Evolutionary conservation across 1,140 invertebrate genomes (phyloP).

Genomic region (Aradophagus sp.): DNA sequence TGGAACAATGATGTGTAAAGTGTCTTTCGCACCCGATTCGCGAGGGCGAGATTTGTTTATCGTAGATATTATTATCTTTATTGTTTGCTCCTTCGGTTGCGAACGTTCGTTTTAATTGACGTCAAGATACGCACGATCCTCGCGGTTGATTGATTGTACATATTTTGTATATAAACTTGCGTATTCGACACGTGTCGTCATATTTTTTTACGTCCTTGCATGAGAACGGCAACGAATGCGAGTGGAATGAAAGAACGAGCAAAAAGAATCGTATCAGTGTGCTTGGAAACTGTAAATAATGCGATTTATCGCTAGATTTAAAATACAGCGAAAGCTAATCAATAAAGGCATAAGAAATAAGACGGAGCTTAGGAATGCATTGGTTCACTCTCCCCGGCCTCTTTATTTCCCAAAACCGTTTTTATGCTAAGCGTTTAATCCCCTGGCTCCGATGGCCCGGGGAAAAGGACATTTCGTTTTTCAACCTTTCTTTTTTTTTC

Average conservation of each 20-base stretch:
- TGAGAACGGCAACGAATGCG: constrained; percentile 32
- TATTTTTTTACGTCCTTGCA: constrained; percentile 73
- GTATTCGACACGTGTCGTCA: constrained; percentile 68
- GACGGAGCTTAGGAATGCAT: constrained; percentile 37
- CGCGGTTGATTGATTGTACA: constrained; percentile 62
- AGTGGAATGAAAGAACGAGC: constrained; percentile 7
- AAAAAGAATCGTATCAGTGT: constrained; percentile 28
- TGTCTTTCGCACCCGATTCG: no score
- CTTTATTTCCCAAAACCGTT: constrained; percentile 28
- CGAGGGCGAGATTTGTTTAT: neutral
- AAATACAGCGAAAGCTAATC: constrained; percentile 58
- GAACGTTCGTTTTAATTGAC: constrained; percentile 44
- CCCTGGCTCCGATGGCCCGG: constrained; percentile 1
- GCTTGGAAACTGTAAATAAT: constrained; percentile 54
- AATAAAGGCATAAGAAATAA: constrained; percentile 59
- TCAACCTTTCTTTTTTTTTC: neutral
- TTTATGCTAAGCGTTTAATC: constrained; percentile 47
- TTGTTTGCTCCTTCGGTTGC: constrained; percentile 35
- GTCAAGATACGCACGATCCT: constrained; percentile 27
- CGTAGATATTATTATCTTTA: no score
- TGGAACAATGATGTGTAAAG: no score
- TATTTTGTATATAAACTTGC: constrained; percentile 69
- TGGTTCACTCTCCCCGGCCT: constrained; percentile 24
- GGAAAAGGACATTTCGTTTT: neutral
- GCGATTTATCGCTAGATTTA: constrained; percentile 59